Conservation (phyloP, 2,113 vertebrate genomes). For the Recurvirostra avosetta region DNA sequence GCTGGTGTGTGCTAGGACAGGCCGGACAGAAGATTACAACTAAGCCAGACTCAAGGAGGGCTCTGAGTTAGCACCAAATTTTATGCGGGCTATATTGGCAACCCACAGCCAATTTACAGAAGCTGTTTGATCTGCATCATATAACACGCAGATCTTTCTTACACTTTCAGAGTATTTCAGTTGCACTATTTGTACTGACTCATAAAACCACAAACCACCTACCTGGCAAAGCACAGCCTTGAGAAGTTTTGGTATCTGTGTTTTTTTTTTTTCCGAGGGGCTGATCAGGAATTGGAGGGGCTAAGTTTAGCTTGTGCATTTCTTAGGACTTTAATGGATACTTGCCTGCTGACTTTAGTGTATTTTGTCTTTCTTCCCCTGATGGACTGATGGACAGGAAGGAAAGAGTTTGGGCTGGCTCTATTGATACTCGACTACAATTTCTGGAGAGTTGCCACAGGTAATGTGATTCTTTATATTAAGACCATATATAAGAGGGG, state of each 20-base stretch:
- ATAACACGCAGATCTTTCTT: background rate
- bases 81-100: background rate
- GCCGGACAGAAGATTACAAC: background rate
- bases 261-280: background rate
- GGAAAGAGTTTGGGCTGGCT: rapidly evolving
- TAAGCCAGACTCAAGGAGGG: background rate
- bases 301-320: background rate
- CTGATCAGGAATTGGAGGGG: background rate
- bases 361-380: background rate
- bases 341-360: background rate
- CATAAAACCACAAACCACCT: background rate
- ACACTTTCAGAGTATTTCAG: background rate
- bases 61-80: background rate
- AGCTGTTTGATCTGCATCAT: background rate
- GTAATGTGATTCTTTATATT: background rate
- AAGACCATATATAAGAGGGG: background rate
- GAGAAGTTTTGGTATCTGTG: background rate
- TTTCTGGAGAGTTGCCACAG: background rate
- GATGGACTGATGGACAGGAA: background rate
- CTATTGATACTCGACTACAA: background rate
- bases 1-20: background rate
- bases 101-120: background rate
- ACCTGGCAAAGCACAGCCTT: background rate
- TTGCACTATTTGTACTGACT: background rate
- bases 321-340: background rate